These are phyloP conservation scores for Drosophila robusta DNA, from an alignment of 2,888 invertebrate genomes.

Conservation along the genomic window DNA sequence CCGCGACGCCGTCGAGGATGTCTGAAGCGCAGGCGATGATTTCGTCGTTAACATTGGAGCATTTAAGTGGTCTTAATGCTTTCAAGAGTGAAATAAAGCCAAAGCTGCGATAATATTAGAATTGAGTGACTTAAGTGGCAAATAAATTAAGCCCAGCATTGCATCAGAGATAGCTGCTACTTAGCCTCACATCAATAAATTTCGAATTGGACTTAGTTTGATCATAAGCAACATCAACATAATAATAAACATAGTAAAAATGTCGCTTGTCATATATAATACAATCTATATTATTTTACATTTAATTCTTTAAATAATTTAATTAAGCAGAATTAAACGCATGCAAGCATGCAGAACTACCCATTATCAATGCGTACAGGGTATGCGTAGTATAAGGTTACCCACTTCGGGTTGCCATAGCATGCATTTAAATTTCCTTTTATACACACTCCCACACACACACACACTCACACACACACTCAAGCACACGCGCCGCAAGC, in stretches of 20 bases:
- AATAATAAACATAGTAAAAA: too few relatives aligned
- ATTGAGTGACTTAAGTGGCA: conserved; percentile 14
- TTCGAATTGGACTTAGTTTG: neutral
- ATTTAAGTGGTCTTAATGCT: conserved; percentile 45
- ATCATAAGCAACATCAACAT: too few relatives aligned
- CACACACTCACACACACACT: neutral
- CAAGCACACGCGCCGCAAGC: neutral
- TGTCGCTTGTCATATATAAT: too few relatives aligned
- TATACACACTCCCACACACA: too few relatives aligned
- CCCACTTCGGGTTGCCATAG: too few relatives aligned
- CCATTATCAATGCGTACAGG: neutral
- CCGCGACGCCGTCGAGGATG: conserved; percentile 10
- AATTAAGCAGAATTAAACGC: too few relatives aligned
- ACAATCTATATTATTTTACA: too few relatives aligned
- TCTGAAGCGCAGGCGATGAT: conserved; percentile 13
- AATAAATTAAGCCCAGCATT: neutral
- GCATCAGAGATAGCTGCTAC: neutral
- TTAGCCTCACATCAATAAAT: neutral
- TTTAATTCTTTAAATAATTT: too few relatives aligned
- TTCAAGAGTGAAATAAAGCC: conserved; percentile 30
- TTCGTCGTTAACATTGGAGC: conserved; percentile 40
- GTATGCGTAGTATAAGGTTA: neutral
- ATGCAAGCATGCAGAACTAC: neutral
- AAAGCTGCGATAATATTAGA: conserved; percentile 18
- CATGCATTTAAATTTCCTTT: too few relatives aligned